A percentile compares a stretch with the other conserved stretches of the same genome.
Evolutionary conservation across 2,113 vertebrate genomes (phyloP).

Genomic region (Paramormyrops kingsleyae): DNA sequence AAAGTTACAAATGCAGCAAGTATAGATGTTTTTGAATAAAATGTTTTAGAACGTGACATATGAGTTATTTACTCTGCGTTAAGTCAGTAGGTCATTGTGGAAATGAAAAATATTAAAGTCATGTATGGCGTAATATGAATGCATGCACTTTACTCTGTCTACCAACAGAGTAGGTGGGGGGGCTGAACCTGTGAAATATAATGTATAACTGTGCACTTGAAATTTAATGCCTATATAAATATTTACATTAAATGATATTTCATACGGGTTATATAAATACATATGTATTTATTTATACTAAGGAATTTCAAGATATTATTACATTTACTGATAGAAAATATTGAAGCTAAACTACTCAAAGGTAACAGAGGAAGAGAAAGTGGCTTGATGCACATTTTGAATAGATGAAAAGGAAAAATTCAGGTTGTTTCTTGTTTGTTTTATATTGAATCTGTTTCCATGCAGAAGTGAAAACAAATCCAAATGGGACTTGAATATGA

Average conservation of each 20-base stretch:
- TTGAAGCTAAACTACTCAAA: not conserved
- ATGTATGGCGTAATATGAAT: too few relatives aligned
- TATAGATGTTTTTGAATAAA: too few relatives aligned
- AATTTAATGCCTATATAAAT: not conserved
- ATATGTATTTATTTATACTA: not conserved
- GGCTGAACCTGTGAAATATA: not conserved
- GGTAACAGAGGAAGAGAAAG: not conserved
- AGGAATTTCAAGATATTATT: not conserved
- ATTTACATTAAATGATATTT: not conserved
- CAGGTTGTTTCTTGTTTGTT: not conserved
- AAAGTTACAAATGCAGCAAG: too few relatives aligned
- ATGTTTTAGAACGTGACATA: too few relatives aligned
- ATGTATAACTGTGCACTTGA: not conserved
- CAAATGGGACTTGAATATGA: slow-evolving; percentile 1
- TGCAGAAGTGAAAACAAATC: not conserved
- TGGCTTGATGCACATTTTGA: not conserved
- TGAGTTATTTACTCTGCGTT: too few relatives aligned
- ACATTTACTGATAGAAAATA: not conserved
- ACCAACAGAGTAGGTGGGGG: too few relatives aligned
- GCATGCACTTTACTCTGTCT: too few relatives aligned
- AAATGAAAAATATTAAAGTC: too few relatives aligned
- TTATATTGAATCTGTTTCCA: not conserved
- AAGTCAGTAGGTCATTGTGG: too few relatives aligned
- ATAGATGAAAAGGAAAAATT: not conserved
- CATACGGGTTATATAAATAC: not conserved